phyloP scores from a whole-genome alignment of 1,140 invertebrate species.

The Protaetia brevitarsis region DNA sequence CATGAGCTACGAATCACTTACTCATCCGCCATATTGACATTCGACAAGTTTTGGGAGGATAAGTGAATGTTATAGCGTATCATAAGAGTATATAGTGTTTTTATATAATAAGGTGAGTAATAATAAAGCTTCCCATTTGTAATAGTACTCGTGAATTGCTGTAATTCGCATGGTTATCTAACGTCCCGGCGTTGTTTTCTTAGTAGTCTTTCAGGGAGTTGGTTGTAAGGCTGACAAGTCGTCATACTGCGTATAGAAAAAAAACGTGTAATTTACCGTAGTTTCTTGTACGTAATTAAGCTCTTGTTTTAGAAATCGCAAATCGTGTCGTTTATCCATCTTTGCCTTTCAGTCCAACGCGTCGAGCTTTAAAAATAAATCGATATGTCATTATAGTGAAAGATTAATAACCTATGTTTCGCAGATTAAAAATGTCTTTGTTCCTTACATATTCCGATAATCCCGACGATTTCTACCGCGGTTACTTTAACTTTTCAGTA shows the following conservation, averaged over 20 bases:
- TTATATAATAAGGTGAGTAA: constrained; percentile 53
- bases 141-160: neutral
- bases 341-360: neutral
- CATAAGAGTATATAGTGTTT: constrained; percentile 60
- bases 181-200: constrained; percentile 28
- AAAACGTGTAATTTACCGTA: neutral
- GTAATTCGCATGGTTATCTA: neutral
- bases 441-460: constrained; percentile 29
- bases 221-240: constrained; percentile 39
- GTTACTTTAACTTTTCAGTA: constrained; percentile 13
- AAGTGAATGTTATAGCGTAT: constrained; percentile 67
- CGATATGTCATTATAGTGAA: constrained; percentile 43
- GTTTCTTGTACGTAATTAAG: neutral
- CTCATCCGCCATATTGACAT: constrained; percentile 77
- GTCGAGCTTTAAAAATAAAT: constrained; percentile 31
- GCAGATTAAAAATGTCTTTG: constrained; percentile 32
- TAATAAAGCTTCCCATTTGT: neutral
- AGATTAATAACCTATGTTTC: constrained; percentile 44
- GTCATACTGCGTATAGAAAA: constrained; percentile 32
- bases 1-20: constrained; percentile 69
- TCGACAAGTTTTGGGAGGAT: constrained; percentile 65
- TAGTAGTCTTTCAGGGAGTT: constrained; percentile 31
- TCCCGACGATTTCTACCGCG: no score
- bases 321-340: neutral
- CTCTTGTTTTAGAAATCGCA: neutral